A percentile compares a stretch with the other conserved stretches of the same genome.
Evolutionary conservation across 2,113 vertebrate species (phyloP).

Genomic region (Semnornis frantzii): DNA sequence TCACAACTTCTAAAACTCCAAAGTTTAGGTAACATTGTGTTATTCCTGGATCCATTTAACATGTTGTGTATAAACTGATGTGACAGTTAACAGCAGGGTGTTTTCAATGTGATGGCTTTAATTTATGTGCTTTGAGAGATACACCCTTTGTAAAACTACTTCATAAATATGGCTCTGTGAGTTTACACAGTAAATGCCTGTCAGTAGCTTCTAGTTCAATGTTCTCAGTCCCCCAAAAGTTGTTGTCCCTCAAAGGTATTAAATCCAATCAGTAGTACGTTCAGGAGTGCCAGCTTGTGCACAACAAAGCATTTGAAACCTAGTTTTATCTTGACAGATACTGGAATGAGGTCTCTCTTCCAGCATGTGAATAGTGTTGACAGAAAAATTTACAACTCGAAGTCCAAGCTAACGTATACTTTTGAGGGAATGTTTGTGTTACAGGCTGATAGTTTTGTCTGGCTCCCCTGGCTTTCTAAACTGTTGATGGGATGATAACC

Average conservation of each 20-base stretch:
- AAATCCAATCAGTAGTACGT: neutral
- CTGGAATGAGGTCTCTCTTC: neutral
- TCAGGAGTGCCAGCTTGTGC: neutral
- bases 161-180: neutral
- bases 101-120: neutral
- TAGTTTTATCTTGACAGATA: neutral
- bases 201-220: neutral
- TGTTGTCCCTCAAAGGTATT: neutral
- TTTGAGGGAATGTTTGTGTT: slow-evolving; percentile 22
- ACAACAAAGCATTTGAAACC: neutral
- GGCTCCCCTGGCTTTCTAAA: slow-evolving; percentile 24
- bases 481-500: neutral
- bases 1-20: neutral
- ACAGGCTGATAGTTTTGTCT: slow-evolving; percentile 44
- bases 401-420: neutral
- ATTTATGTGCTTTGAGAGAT: neutral
- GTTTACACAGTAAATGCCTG: neutral
- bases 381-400: slow-evolving; percentile 23
- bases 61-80: neutral
- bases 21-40: neutral
- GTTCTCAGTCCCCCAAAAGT: neutral
- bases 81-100: neutral
- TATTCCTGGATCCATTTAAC: neutral
- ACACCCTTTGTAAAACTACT: neutral
- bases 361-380: rapidly evolving